These are phyloP conservation scores for Cyclophora albipunctata DNA, from an alignment of 2,888 invertebrate genomes.

Conservation along the genomic window DNA sequence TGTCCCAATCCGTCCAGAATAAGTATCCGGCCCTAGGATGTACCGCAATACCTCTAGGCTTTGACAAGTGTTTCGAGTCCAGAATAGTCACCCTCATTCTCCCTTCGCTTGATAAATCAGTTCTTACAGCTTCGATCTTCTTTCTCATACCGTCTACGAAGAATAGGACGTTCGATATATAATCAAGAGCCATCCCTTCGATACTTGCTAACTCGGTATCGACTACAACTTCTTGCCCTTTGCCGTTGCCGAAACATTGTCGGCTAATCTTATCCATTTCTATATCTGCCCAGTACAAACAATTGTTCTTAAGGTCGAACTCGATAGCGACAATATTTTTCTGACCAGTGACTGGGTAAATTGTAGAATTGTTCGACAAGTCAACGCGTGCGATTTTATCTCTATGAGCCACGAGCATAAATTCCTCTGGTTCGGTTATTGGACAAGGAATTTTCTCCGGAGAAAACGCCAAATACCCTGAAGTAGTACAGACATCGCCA, in stretches of 20 bases:
- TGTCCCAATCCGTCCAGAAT: constrained; percentile 94
- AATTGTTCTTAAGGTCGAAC: constrained; percentile 88
- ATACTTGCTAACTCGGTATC: constrained; percentile 85
- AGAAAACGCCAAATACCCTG: constrained; percentile 80
- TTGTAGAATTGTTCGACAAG: constrained; percentile 76
- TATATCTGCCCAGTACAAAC: constrained; percentile 93
- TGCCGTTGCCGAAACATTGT: constrained; percentile 83
- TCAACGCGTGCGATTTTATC: constrained; percentile 84
- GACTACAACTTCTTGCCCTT: constrained; percentile 81
- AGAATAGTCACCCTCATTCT: constrained; percentile 86
- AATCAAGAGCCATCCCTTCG: constrained; percentile 92
- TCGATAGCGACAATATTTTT: constrained; percentile 91
- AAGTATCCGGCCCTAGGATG: constrained; percentile 86
- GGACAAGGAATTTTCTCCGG: constrained; percentile 83
- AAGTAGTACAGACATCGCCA: constrained; percentile 86
- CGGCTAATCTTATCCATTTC: constrained; percentile 85
- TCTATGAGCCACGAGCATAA: constrained; percentile 86
- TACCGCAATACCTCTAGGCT: constrained; percentile 87
- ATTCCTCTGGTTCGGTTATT: constrained; percentile 80
- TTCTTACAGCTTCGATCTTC: constrained; percentile 87
- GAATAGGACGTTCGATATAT: constrained; percentile 90
- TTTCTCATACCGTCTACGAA: constrained; percentile 88
- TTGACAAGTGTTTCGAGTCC: constrained; percentile 77
- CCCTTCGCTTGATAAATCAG: constrained; percentile 73
- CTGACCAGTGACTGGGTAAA: constrained; percentile 81